These are phyloP conservation scores for Temnothorax nylanderi DNA, from an alignment of 1,140 invertebrate genomes.

Conservation along the genomic window DNA sequence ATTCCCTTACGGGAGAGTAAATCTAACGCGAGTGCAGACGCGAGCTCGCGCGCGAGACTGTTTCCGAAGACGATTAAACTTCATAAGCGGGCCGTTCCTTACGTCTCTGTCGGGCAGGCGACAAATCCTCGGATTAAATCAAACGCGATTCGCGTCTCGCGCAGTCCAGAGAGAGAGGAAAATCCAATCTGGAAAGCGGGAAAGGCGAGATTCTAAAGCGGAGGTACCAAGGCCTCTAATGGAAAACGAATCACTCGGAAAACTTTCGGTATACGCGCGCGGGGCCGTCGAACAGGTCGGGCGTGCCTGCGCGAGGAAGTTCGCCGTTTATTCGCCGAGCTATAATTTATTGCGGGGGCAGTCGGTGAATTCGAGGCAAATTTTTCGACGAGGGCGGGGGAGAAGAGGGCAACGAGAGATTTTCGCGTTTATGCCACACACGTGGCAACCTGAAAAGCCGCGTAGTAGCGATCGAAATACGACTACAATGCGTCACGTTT, in stretches of 20 bases:
- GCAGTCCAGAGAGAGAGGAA: constrained; percentile 17
- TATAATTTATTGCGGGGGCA: constrained; percentile 44
- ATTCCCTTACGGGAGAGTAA: constrained; percentile 5
- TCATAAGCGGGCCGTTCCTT: constrained; percentile 49
- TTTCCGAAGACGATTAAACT: constrained; percentile 54
- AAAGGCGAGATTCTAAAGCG: background rate
- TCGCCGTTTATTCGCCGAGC: constrained; percentile 63
- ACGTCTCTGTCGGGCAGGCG: constrained; percentile 44
- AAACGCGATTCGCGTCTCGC: constrained; percentile 31
- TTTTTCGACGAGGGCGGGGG: background rate
- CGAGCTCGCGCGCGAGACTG: constrained; percentile 1
- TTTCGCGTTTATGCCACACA: constrained; percentile 31
- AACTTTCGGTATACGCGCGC: constrained; percentile 64
- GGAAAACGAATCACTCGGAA: constrained; percentile 74
- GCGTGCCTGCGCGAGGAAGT: constrained; percentile 56
- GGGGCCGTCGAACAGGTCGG: constrained; percentile 53
- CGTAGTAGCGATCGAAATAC: constrained; percentile 25
- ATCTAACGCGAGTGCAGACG: constrained; percentile 40
- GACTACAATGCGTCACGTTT: constrained; percentile 58
- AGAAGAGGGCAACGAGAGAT: background rate
- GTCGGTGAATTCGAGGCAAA: constrained; percentile 24
- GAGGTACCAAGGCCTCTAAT: constrained; percentile 46
- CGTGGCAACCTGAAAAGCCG: constrained; percentile 11
- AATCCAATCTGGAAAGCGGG: constrained; percentile 68
- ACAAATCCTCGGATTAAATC: constrained; percentile 65